Evolutionary conservation across 1,140 invertebrate species (phyloP), one percentile per base, ranked within the genome.

Genomic region (Eupristina koningsbergeri): DNA sequence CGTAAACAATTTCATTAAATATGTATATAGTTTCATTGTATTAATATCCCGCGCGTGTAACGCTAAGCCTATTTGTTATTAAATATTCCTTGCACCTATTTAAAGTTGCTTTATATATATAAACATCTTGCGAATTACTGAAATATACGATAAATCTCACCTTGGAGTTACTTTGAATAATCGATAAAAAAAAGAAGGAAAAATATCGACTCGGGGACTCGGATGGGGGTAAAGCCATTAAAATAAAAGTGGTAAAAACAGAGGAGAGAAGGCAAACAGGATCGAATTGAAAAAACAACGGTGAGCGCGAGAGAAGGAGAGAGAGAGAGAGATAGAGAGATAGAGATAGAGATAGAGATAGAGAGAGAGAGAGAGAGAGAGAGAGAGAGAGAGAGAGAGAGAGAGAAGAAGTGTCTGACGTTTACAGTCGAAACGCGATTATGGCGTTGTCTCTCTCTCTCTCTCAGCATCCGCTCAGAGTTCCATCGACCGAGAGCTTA

Each of bases 191-290:
- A 76, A 53, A 61, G 19, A 39, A 78, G 29, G 64, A 64, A 78
- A 41, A 22, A 26, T 7, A 8, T 17, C 15, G 75, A n/a, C n/a
- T n/a, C n/a, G n/a, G 9, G 63, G 29, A 61, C 50, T 26, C 1
- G 15, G 36, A 61, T 58, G 19, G 36, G 34, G n/a, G 13, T 41
- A 63, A 36, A 26, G 22, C 17, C 64, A 80, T 69, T 80, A 47
- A 69, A 69, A 80, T 50, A 69, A 80, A 69, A 80, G 41, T 31
- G 7, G 34, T 19, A 81, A 81, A 81, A 73, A 81, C n/a, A n/a
- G n/a, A 39, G 64, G 53, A 11, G 67, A 73, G 71, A 81, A 81
- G 80, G 71, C 78, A 80, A 85, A 85, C 58, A 85, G 79, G 69
- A 81, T 80, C 47, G 75, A 50, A 76, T 76, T 75, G 73, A 75